Percentiles rank a stretch among this genome's conserved stretches.
Conservation (phyloP, 2,113 vertebrate genomes). For the Hepsetus odoe region DNA sequence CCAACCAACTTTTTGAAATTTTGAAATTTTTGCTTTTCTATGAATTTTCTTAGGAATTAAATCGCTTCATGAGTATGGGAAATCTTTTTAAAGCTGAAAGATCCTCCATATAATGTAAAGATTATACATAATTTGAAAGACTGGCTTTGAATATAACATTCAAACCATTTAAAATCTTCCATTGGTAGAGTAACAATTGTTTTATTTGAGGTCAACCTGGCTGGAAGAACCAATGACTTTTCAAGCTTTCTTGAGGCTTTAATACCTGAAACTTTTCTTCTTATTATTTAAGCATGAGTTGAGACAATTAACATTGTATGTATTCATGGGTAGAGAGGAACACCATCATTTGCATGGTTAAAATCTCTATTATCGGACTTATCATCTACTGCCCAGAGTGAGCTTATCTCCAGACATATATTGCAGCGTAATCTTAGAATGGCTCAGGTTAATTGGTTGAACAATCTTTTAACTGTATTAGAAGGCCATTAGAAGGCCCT, state of each 20-base stretch:
- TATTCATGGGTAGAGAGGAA: neutral
- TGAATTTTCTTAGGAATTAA: no score
- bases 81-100: no score
- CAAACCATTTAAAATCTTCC: neutral
- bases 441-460: neutral
- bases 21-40: no score
- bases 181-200: neutral
- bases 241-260: neutral
- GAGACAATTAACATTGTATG: neutral
- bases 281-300: conserved; percentile 7
- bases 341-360: neutral
- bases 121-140: no score
- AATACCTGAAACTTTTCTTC: neutral
- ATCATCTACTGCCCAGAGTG: neutral
- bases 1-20: no score
- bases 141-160: no score
- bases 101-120: no score
- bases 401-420: neutral
- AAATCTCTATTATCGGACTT: conserved; percentile 7
- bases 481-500: neutral
- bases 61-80: no score
- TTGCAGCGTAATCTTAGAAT: neutral
- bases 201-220: neutral
- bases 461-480: neutral
- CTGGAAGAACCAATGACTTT: neutral